Evolutionary conservation across 35 echinoderm and acorn worm genomes (phyloP).

Genomic region (Heliocidaris tuberculata): DNA sequence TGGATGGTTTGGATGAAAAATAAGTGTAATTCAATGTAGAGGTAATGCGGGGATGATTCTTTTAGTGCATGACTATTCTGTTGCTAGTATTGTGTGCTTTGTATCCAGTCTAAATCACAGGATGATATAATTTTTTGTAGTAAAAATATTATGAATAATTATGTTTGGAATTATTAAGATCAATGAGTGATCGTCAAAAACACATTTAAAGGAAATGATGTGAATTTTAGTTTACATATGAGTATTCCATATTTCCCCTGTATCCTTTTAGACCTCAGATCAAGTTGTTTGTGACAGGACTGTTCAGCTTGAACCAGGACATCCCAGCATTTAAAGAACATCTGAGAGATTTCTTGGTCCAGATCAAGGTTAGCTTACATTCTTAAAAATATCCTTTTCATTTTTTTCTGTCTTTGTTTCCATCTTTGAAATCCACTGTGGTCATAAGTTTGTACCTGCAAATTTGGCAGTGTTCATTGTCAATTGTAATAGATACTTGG

Average conservation of each 20-base stretch:
- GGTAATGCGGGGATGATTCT: too few relatives aligned
- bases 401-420: not conserved
- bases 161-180: too few relatives aligned
- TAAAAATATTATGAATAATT: too few relatives aligned
- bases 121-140: too few relatives aligned
- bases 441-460: not conserved
- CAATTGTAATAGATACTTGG: not conserved
- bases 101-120: too few relatives aligned
- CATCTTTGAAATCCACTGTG: not conserved
- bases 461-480: not conserved
- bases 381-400: not conserved
- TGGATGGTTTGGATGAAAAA: too few relatives aligned
- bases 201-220: too few relatives aligned
- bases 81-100: too few relatives aligned
- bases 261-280: slow-evolving; percentile 72
- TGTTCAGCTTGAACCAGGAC: slow-evolving; percentile 99
- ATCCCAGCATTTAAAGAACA: slow-evolving; percentile 98
- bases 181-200: too few relatives aligned
- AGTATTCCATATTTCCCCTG: not conserved
- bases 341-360: slow-evolving; percentile 95
- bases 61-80: too few relatives aligned
- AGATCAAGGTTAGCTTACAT: slow-evolving; percentile 86
- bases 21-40: too few relatives aligned
- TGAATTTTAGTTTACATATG: too few relatives aligned
- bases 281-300: slow-evolving; percentile 91